These are phyloP conservation scores for Macquaria australasica DNA, from an alignment of 2,113 vertebrate genomes.

Conservation along the genomic window DNA sequence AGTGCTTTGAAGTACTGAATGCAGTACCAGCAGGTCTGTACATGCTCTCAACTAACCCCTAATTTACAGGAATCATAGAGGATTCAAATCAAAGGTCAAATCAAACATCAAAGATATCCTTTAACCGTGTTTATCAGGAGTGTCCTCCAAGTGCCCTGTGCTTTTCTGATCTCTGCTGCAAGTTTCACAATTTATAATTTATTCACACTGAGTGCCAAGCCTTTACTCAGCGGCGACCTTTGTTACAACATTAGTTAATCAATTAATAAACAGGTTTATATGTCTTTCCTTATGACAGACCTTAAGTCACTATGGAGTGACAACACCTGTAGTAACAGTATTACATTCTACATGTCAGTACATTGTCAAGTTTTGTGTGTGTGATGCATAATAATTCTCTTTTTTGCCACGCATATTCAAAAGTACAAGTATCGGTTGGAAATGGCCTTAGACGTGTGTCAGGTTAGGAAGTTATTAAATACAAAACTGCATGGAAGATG, in stretches of 20 bases:
- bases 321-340: not conserved
- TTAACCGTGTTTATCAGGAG: not conserved
- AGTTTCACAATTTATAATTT: not conserved
- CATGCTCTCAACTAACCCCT: not conserved
- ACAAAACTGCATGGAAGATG: not conserved
- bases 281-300: not conserved
- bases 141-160: not conserved
- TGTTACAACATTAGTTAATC: not conserved
- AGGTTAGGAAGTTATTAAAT: not conserved
- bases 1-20: not conserved
- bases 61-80: not conserved
- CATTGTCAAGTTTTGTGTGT: not conserved
- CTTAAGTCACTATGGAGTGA: not conserved
- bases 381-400: not conserved
- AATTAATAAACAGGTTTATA: not conserved
- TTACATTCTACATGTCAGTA: not conserved
- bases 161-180: not conserved
- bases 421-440: not conserved
- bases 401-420: not conserved
- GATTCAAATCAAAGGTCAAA: not conserved
- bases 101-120: not conserved
- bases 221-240: not conserved
- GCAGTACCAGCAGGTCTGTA: not conserved
- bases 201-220: not conserved
- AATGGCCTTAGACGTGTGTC: not conserved